These are phyloP conservation scores for Ardeotis arabs DNA, from an alignment of 2,113 vertebrate genomes.

Conservation along the genomic window DNA sequence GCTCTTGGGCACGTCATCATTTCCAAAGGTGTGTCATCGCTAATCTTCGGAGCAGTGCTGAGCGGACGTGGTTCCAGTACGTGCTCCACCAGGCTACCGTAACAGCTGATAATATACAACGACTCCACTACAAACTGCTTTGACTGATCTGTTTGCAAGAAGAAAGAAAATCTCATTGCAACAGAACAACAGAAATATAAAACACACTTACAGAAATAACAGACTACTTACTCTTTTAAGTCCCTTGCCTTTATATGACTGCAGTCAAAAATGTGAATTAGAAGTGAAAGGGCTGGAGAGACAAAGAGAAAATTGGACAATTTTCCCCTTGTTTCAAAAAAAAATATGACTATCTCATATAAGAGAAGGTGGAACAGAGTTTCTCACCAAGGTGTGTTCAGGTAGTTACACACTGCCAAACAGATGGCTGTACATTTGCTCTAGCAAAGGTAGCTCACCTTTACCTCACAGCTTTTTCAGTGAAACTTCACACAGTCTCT, in stretches of 20 bases:
- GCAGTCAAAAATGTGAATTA: neutral
- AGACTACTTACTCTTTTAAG: neutral
- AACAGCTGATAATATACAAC: slow-evolving; percentile 93
- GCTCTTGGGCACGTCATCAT: slow-evolving; percentile 91
- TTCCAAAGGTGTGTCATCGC: slow-evolving; percentile 94
- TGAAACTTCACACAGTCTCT: neutral
- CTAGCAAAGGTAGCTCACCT: neutral
- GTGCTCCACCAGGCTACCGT: slow-evolving; percentile 94
- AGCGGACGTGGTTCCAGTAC: slow-evolving; percentile 92
- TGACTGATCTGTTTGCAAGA: slow-evolving; percentile 84
- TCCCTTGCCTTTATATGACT: neutral
- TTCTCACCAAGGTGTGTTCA: neutral
- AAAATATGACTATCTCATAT: fast-evolving
- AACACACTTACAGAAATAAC: fast-evolving
- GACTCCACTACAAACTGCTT: slow-evolving; percentile 94
- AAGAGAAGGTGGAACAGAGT: neutral
- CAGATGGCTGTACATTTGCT: neutral
- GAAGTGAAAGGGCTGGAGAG: neutral
- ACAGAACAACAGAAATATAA: neutral
- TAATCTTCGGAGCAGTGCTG: slow-evolving; percentile 91
- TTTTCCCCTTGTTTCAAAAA: neutral
- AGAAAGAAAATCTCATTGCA: neutral
- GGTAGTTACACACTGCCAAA: neutral
- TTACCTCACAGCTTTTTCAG: neutral
- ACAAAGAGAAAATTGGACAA: neutral